These are phyloP conservation scores for Pterocles orientalis DNA, from an alignment of 2,113 vertebrate genomes.

Conservation along the genomic window DNA sequence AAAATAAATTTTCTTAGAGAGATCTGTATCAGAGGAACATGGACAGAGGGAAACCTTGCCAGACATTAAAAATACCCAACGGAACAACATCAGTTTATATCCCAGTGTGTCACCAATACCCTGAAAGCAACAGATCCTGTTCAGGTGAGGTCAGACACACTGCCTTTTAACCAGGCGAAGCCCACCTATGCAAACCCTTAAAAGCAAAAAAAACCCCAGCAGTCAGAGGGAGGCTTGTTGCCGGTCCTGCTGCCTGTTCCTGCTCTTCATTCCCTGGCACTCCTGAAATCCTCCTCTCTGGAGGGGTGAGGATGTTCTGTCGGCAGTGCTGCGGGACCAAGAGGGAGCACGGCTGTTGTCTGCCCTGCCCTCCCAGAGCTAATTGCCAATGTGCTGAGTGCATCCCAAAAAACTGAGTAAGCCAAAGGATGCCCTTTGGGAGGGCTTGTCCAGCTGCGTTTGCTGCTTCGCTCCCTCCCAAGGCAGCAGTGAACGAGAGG, in stretches of 20 bases:
- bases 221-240: neutral
- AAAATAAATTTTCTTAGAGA: neutral
- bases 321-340: rapidly evolving
- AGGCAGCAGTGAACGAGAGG: neutral
- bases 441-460: neutral
- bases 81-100: neutral
- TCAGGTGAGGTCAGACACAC: neutral
- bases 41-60: neutral
- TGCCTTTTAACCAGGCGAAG: neutral
- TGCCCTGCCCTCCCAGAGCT: neutral
- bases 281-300: rapidly evolving
- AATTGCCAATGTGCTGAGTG: neutral
- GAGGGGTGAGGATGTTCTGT: neutral
- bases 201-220: neutral
- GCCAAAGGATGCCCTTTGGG: neutral
- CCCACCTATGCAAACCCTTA: neutral
- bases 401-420: neutral
- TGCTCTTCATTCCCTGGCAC: neutral
- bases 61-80: neutral
- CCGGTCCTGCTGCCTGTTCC: neutral
- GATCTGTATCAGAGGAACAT: neutral
- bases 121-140: neutral
- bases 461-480: neutral
- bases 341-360: neutral
- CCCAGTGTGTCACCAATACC: neutral